Percentiles rank a stretch among this genome's conserved stretches.
Conservation (phyloP, 2,888 invertebrate species). For the Allygus modestus region DNA sequence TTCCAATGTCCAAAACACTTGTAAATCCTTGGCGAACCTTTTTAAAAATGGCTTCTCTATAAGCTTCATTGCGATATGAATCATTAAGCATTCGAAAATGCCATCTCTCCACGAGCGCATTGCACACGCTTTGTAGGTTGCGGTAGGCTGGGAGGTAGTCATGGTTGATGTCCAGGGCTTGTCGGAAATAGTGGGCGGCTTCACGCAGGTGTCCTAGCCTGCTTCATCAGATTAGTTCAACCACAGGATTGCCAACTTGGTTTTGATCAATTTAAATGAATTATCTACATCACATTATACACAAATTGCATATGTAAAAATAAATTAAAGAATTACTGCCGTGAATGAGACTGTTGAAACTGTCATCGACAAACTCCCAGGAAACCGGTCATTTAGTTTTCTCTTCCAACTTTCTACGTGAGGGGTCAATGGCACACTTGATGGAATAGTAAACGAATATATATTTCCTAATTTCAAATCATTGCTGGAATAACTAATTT, state of each 20-base stretch:
- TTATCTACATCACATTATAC: constrained; percentile 69
- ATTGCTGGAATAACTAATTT: constrained; percentile 44
- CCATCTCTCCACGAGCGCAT: constrained; percentile 86
- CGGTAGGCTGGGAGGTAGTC: constrained; percentile 80
- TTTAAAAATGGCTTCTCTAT: constrained; percentile 80
- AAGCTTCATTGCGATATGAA: constrained; percentile 81
- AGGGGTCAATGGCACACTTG: neutral
- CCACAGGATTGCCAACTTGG: neutral
- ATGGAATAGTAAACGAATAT: constrained; percentile 59
- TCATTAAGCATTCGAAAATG: constrained; percentile 92
- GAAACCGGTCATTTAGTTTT: constrained; percentile 10
- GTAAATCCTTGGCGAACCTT: constrained; percentile 76
- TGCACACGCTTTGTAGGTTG: constrained; percentile 83
- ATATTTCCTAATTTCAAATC: constrained; percentile 35
- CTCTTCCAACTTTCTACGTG: constrained; percentile 54
- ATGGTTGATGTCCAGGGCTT: constrained; percentile 76
- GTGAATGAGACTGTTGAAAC: neutral
- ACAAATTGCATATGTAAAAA: constrained; percentile 13
- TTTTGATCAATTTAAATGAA: neutral
- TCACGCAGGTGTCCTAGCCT: constrained; percentile 78
- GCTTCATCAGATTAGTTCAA: constrained; percentile 48
- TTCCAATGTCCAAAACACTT: constrained; percentile 85
- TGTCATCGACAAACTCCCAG: neutral
- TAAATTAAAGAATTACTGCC: constrained; percentile 6
- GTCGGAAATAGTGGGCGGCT: constrained; percentile 79